Percentiles rank a stretch among this genome's conserved stretches.
Conservation (phyloP, 2,797 vertebrate species). For the Myotis vivesi region DNA sequence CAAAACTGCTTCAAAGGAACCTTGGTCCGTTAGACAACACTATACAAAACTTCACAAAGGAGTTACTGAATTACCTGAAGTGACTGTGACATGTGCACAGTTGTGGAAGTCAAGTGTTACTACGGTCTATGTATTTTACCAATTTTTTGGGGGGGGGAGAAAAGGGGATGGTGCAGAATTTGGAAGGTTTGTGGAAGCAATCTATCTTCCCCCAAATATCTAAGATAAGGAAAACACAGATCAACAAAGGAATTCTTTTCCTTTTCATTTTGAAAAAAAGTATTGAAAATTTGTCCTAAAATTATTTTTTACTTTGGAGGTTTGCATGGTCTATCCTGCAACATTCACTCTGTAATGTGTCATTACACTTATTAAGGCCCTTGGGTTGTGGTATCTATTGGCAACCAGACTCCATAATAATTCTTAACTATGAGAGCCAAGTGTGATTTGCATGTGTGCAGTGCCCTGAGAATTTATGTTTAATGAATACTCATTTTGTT, state of each 20-base stretch:
- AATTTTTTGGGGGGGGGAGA: too few species aligned
- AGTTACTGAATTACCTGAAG: not conserved
- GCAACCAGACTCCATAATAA: not conserved
- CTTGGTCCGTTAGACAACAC: not conserved
- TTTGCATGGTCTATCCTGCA: not conserved
- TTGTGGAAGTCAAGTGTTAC: not conserved
- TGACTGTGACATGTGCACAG: not conserved
- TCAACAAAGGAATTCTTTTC: not conserved
- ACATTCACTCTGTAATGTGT: not conserved
- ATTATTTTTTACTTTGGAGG: not conserved
- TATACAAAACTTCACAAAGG: not conserved
- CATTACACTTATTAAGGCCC: not conserved
- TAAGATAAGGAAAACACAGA: not conserved
- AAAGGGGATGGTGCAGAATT: not conserved
- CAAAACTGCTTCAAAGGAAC: conserved; percentile 2
- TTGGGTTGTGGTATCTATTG: too few species aligned
- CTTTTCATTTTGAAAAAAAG: not conserved
- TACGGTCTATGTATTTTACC: not conserved
- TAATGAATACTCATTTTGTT: not conserved
- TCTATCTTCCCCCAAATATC: not conserved
- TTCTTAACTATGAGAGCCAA: not conserved
- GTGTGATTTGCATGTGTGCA: not conserved
- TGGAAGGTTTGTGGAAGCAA: not conserved
- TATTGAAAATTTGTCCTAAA: not conserved
- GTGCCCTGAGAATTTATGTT: not conserved